Evolutionary conservation across 2,888 invertebrate species (phyloP).

Genomic region (Tineola bisselliella): DNA sequence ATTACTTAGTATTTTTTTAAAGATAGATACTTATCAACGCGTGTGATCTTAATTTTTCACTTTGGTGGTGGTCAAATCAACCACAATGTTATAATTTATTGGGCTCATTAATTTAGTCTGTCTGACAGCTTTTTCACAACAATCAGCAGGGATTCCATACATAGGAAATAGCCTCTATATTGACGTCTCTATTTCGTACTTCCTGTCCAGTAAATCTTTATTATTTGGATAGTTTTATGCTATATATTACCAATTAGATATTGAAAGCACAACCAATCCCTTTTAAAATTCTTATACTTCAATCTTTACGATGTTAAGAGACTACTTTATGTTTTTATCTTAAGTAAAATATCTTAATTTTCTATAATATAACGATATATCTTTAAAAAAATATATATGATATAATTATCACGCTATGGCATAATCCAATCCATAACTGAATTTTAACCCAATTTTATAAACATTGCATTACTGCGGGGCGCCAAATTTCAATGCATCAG

Average conservation of each 20-base stretch:
- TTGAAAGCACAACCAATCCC: too few species aligned
- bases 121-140: conserved; percentile 60
- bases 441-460: neutral
- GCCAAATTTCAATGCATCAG: neutral
- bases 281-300: too few species aligned
- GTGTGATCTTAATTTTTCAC: neutral
- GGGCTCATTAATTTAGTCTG: conserved; percentile 41
- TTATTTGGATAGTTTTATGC: neutral
- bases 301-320: too few species aligned
- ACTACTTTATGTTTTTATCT: too few species aligned
- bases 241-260: neutral
- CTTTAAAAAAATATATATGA: too few species aligned
- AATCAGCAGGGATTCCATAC: conserved; percentile 51
- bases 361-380: too few species aligned
- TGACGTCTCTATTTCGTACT: conserved; percentile 52
- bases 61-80: conserved; percentile 30
- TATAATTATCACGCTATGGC: neutral
- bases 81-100: conserved; percentile 24
- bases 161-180: conserved; percentile 44
- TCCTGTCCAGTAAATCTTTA: conserved; percentile 27
- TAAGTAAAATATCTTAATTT: too few species aligned
- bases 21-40: neutral
- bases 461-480: neutral
- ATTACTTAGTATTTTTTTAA: neutral
- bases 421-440: neutral